Percentiles rank a stretch among this genome's conserved stretches.
Evolutionary conservation across 1,140 invertebrate genomes (phyloP).

Genomic region (Drosophila pectinifera): DNA sequence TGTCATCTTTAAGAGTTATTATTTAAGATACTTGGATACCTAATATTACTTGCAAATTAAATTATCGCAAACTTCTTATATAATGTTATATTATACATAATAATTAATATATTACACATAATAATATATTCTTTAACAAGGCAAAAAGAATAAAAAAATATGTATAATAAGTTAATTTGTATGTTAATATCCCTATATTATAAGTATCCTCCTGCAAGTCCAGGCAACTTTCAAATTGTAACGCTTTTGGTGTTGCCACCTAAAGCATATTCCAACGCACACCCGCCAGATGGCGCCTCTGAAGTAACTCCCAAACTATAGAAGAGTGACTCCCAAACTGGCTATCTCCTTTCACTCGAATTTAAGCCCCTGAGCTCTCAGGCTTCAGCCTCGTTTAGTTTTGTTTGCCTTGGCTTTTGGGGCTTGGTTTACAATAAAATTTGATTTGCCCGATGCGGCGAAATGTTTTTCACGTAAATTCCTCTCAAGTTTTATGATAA

Average conservation of each 20-base stretch:
- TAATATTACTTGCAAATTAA: no score
- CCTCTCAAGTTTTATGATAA: constrained; percentile 30
- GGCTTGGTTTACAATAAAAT: constrained; percentile 27
- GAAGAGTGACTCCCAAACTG: constrained; percentile 25
- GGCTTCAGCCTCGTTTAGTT: constrained; percentile 1
- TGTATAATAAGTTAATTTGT: not conserved
- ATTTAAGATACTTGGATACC: no score
- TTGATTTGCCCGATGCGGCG: constrained; percentile 37
- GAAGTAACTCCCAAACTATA: not conserved
- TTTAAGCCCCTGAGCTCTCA: not conserved
- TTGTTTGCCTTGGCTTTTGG: constrained; percentile 11
- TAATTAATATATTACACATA: no score
- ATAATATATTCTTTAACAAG: not conserved
- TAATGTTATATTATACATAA: no score
- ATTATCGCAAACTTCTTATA: no score
- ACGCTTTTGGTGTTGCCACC: constrained; percentile 34
- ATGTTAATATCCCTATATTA: no score
- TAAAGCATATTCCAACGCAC: not conserved
- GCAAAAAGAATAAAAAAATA: no score
- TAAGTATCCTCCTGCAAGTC: rapidly evolving
- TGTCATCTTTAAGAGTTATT: no score
- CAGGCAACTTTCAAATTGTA: constrained; percentile 16
- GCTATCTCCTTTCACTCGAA: constrained; percentile 27
- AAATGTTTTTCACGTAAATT: constrained; percentile 24
- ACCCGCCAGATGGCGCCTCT: constrained; percentile 27